A percentile compares a stretch with the other conserved stretches of the same genome.
Conservation (phyloP, 2,113 vertebrate species). For the Tragelaphus strepsiceros region DNA sequence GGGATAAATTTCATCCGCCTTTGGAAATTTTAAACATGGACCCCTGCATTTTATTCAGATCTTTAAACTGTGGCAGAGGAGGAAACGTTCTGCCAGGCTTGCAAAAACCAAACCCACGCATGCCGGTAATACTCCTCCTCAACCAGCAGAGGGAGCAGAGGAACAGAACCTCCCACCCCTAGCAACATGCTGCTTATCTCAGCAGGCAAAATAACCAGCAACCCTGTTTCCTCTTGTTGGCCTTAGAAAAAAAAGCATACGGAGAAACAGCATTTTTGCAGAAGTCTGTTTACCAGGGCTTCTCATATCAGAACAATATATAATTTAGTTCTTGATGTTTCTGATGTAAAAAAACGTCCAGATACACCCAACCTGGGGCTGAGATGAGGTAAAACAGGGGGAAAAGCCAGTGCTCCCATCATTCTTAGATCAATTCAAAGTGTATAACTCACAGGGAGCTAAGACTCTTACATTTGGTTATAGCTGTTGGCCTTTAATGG, state of each 20-base stretch:
- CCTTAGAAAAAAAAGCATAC: background rate
- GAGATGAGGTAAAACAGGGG: background rate
- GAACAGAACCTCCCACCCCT: background rate
- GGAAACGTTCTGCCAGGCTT: background rate
- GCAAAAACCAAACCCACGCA: fast-evolving
- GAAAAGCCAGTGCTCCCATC: fast-evolving
- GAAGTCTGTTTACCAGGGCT: background rate
- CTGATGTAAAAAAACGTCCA: background rate
- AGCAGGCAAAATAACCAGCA: background rate
- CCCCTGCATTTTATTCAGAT: background rate
- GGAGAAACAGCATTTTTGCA: background rate
- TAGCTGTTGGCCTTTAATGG: background rate
- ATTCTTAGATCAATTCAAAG: background rate
- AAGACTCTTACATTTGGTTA: background rate
- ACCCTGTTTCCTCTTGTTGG: background rate
- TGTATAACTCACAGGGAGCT: background rate
- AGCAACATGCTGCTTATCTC: background rate
- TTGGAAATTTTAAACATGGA: background rate
- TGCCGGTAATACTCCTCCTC: background rate
- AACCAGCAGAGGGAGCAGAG: slow-evolving; percentile 42
- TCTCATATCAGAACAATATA: background rate
- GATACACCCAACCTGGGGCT: background rate
- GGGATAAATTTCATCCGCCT: background rate
- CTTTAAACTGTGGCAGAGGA: background rate
- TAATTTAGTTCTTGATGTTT: background rate